phyloP scores from a whole-genome alignment of 2,797 vertebrate species.

The Pogoniulus pusillus region DNA sequence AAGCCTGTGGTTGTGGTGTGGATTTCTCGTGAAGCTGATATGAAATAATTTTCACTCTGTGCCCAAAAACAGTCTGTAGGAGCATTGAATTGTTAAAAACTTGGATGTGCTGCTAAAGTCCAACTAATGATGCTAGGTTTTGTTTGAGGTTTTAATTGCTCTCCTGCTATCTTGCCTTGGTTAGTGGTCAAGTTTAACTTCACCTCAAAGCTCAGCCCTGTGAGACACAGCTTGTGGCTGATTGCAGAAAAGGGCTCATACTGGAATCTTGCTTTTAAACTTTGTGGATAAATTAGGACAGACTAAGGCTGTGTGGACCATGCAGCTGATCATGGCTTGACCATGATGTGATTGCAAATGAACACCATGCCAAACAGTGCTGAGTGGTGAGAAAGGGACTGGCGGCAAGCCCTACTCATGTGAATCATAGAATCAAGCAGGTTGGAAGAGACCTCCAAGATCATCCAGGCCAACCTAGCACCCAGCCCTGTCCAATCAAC shows the following conservation, averaged over 20 bases:
- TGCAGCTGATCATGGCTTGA: background rate
- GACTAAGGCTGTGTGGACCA: background rate
- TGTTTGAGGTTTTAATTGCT: slow-evolving; percentile 21
- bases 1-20: background rate
- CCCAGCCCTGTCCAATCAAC: no score
- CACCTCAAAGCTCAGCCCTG: background rate
- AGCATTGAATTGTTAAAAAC: background rate
- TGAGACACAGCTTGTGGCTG: slow-evolving; percentile 47
- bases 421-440: no score
- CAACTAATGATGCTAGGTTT: background rate
- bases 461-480: no score
- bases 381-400: background rate
- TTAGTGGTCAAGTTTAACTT: slow-evolving; percentile 15
- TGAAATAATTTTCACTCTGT: background rate
- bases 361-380: background rate
- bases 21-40: background rate
- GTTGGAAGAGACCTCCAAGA: no score
- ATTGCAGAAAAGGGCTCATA: background rate
- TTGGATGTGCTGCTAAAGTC: background rate
- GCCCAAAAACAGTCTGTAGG: background rate
- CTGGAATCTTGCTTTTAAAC: background rate
- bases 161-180: background rate
- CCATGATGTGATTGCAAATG: background rate
- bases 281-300: background rate
- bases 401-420: background rate